Conservation (phyloP, 2,113 vertebrate species). For the Gambusia affinis region DNA sequence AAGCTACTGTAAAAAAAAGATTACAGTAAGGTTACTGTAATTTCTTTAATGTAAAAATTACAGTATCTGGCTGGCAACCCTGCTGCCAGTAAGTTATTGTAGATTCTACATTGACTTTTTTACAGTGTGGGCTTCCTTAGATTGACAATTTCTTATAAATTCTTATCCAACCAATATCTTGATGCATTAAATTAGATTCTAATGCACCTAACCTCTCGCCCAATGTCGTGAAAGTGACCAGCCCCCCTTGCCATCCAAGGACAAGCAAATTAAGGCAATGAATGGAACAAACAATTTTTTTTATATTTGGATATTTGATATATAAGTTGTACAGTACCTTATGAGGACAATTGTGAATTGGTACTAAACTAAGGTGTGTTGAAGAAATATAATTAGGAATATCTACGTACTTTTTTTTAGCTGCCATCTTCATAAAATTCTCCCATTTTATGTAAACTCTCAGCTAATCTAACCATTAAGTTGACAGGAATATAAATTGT, state of each 20-base stretch:
- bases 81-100: no score
- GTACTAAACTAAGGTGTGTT: neutral
- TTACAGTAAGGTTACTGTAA: no score
- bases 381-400: neutral
- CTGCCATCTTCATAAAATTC: slow-evolving; percentile 6
- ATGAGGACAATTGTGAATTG: neutral
- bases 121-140: no score
- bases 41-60: no score
- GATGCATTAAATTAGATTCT: neutral
- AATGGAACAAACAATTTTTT: neutral
- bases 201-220: neutral
- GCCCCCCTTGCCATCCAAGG: neutral
- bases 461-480: slow-evolving; percentile 32
- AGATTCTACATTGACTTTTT: no score
- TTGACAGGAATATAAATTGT: slow-evolving; percentile 49
- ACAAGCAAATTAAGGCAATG: neutral
- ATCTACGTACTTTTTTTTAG: neutral
- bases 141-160: no score
- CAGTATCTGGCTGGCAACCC: no score
- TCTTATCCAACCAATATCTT: no score
- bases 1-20: no score
- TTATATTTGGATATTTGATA: neutral
- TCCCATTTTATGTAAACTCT: slow-evolving; percentile 21
- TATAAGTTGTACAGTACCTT: neutral
- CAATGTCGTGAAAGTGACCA: neutral